Evolutionary conservation across 2,113 vertebrate species (phyloP).

Genomic region (Heptranchias perlo): DNA sequence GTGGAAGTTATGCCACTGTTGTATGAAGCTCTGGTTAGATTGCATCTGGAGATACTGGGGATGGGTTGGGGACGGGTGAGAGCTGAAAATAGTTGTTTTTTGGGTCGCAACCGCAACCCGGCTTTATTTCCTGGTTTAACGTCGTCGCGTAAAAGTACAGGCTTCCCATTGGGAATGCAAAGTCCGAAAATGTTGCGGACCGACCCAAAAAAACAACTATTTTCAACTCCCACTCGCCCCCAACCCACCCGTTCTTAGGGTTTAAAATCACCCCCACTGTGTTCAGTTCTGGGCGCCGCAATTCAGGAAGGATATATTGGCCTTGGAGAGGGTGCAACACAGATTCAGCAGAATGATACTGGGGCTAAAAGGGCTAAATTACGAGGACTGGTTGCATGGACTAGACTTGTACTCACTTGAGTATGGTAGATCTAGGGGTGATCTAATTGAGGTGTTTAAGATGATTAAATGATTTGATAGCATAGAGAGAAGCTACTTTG

Average conservation of each 20-base stretch:
- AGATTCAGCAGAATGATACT: neutral
- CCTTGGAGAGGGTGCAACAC: neutral
- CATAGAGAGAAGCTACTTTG: no score
- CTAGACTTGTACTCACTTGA: neutral
- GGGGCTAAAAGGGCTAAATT: neutral
- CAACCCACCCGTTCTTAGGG: no score
- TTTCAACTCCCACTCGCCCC: no score
- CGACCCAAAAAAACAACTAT: no score
- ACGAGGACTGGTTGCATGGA: neutral
- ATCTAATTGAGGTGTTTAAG: neutral
- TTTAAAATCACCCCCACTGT: no score
- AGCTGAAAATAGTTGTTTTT: no score
- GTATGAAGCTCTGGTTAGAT: neutral
- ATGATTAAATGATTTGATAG: neutral
- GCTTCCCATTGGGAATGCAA: no score
- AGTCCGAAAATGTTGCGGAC: no score
- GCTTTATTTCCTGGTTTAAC: no score
- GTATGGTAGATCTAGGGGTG: neutral
- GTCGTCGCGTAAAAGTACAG: no score
- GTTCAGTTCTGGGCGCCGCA: neutral
- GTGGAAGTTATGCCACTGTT: neutral
- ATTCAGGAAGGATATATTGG: neutral
- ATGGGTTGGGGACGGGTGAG: no score
- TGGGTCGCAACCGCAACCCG: no score
- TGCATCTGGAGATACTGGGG: neutral